phyloP scores from a whole-genome alignment of 2,797 vertebrate species.

The Anniella stebbinsi region DNA sequence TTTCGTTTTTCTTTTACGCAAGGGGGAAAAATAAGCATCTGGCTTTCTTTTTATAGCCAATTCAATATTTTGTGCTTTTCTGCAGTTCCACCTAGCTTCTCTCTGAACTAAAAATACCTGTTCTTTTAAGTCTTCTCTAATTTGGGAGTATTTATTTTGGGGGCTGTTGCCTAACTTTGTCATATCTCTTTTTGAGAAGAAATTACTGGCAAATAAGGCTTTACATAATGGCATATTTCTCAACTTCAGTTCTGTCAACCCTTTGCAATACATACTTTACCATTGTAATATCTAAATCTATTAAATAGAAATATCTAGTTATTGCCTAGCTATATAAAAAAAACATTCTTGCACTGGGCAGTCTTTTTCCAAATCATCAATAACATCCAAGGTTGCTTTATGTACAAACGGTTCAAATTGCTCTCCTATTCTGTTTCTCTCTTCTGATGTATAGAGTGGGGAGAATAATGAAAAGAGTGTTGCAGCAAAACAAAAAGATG shows the following conservation, averaged over 20 bases:
- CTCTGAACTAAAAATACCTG: constrained; percentile 27
- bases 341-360: constrained; percentile 20
- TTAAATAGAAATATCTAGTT: constrained; percentile 14
- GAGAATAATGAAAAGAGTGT: constrained; percentile 51
- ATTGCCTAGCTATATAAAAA: not conserved
- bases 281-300: not conserved
- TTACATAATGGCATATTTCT: not conserved
- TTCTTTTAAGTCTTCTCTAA: constrained; percentile 10
- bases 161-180: constrained; percentile 3
- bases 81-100: constrained; percentile 12
- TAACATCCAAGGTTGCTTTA: constrained; percentile 17
- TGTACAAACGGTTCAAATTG: constrained; percentile 62
- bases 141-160: constrained; percentile 11
- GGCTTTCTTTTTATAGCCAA: constrained; percentile 34
- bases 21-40: constrained; percentile 31
- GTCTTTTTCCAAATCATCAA: constrained; percentile 1
- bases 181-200: constrained; percentile 1
- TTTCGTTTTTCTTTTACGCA: constrained; percentile 2
- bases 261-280: constrained; percentile 11
- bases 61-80: not conserved
- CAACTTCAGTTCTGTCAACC: not conserved
- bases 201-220: constrained; percentile 35
- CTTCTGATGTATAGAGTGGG: constrained; percentile 31
- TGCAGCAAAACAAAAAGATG: constrained; percentile 40
- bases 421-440: not conserved